Percentiles rank a stretch among this genome's conserved stretches.
Conservation (phyloP, 2,797 vertebrate species). For the Acestrorhynchus altus region DNA sequence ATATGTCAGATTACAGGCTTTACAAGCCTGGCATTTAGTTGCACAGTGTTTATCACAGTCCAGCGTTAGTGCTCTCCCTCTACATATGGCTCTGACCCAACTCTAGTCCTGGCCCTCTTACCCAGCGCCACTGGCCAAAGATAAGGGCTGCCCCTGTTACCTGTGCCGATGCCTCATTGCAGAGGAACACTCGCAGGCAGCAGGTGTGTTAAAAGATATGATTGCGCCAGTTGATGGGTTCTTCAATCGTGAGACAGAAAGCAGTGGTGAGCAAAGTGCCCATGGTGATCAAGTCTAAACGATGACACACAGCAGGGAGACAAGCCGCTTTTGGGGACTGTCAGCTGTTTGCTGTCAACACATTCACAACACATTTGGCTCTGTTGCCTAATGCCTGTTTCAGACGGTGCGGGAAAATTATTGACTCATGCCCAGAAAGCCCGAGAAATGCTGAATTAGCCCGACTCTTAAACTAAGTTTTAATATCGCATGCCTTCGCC, state of each 20-base stretch:
- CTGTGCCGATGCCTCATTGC: slow-evolving; percentile 3
- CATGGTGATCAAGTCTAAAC: slow-evolving; percentile 12
- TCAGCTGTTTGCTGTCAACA: slow-evolving; percentile 14
- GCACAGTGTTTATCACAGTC: background rate
- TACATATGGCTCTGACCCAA: background rate
- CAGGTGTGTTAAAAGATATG: slow-evolving; percentile 18
- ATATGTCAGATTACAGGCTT: no score
- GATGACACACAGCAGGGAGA: background rate
- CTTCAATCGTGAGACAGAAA: background rate
- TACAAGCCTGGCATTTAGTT: background rate
- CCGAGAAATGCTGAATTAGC: background rate
- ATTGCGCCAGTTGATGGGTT: slow-evolving; percentile 11
- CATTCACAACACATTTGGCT: background rate
- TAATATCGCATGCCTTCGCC: background rate
- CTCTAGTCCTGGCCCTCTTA: background rate
- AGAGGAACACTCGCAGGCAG: slow-evolving; percentile 12
- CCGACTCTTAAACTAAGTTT: background rate
- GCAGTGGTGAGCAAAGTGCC: background rate
- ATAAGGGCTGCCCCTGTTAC: slow-evolving; percentile 10
- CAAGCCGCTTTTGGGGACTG: background rate
- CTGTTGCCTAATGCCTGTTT: background rate
- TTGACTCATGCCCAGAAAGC: background rate
- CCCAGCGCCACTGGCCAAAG: background rate
- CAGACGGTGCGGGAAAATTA: background rate
- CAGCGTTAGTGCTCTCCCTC: background rate